Conservation (phyloP, 2,888 invertebrate genomes). For the Orchestes rusci region DNA sequence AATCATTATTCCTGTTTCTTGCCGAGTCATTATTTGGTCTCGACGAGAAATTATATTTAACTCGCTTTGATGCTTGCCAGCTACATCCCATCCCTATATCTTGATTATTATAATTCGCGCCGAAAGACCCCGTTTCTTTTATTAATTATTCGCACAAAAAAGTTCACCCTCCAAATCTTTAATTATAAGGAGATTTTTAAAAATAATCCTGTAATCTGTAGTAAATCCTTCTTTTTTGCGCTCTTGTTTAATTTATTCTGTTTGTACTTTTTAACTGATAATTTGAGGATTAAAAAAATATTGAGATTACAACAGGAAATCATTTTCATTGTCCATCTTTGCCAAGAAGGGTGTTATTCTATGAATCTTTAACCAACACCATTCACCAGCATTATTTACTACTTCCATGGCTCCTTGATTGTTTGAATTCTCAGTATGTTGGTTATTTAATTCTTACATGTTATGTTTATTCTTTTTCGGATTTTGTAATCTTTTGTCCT, state of each 20-base stretch:
- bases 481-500: too few relatives aligned
- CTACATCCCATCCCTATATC: slow-evolving; percentile 21
- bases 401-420: too few relatives aligned
- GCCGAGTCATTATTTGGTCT: slow-evolving; percentile 27
- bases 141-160: slow-evolving; percentile 23
- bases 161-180: slow-evolving; percentile 19
- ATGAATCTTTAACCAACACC: too few relatives aligned
- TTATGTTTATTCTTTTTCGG: too few relatives aligned
- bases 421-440: too few relatives aligned
- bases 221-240: slow-evolving; percentile 14
- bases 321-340: too few relatives aligned
- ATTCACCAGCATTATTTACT: too few relatives aligned
- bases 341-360: too few relatives aligned
- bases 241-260: slow-evolving; percentile 16
- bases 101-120: slow-evolving; percentile 23
- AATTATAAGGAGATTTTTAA: slow-evolving; percentile 19
- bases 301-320: too few relatives aligned
- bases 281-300: too few relatives aligned
- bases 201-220: slow-evolving; percentile 20
- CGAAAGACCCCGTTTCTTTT: slow-evolving; percentile 16
- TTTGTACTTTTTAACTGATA: slow-evolving; percentile 17
- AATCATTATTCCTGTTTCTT: slow-evolving; percentile 30
- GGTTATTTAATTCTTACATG: too few relatives aligned
- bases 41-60: slow-evolving; percentile 23
- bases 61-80: slow-evolving; percentile 27